Conservation (phyloP, 2,113 vertebrate genomes). For the Festucalex cinctus region DNA sequence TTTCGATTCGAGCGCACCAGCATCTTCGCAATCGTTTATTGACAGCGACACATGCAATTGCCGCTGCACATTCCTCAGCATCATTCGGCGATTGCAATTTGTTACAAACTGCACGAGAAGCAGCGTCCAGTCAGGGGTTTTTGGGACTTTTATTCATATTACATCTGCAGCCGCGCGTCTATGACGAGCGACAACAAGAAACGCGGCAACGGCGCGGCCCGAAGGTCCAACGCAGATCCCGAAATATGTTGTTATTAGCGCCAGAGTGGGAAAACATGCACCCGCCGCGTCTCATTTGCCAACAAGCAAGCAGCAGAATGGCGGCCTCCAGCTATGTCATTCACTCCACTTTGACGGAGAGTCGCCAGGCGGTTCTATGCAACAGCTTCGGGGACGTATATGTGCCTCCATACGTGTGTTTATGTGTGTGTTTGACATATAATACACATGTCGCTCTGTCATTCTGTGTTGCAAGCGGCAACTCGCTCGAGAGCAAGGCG, state of each 20-base stretch:
- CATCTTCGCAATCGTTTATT: background rate
- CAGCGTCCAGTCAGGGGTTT: background rate
- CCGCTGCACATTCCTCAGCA: constrained; percentile 63
- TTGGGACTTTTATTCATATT: background rate
- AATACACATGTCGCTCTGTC: constrained; percentile 44
- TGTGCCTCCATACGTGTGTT: constrained; percentile 7
- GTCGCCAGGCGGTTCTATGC: constrained; percentile 22
- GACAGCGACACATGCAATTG: constrained; percentile 17
- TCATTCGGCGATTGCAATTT: constrained; percentile 24
- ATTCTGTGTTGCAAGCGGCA: constrained; percentile 29
- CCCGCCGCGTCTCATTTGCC: constrained; percentile 38
- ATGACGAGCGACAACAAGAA: background rate
- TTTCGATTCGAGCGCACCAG: background rate
- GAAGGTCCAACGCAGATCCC: background rate
- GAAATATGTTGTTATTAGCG: constrained; percentile 27
- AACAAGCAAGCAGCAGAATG: constrained; percentile 10
- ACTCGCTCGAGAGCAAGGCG: constrained; percentile 27
- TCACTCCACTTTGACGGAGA: constrained; percentile 34
- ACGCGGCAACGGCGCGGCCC: background rate
- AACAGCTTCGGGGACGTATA: constrained; percentile 34
- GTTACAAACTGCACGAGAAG: background rate
- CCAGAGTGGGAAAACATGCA: constrained; percentile 37
- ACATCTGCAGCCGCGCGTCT: constrained; percentile 5
- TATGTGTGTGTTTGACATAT: constrained; percentile 9
- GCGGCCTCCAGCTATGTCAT: constrained; percentile 35